These are phyloP conservation scores for Tichodroma muraria DNA, from an alignment of 2,113 vertebrate genomes.

Conservation along the genomic window DNA sequence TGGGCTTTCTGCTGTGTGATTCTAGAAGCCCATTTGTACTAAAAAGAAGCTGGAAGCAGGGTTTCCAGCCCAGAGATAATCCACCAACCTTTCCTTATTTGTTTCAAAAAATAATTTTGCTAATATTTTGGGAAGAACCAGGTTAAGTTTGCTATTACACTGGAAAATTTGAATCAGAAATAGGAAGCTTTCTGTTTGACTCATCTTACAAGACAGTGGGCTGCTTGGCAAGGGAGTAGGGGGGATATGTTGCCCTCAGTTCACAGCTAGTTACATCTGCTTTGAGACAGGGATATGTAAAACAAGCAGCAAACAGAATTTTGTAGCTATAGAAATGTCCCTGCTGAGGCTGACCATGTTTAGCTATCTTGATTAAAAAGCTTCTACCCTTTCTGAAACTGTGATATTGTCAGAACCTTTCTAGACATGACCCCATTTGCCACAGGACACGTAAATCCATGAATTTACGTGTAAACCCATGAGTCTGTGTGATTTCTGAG, in stretches of 20 bases:
- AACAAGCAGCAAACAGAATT: background rate
- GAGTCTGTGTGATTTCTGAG: background rate
- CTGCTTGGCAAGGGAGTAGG: background rate
- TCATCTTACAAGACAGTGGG: background rate
- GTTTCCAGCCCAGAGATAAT: background rate
- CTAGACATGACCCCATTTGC: background rate
- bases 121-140: background rate
- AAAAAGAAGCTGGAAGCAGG: background rate
- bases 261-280: background rate
- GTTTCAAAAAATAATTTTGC: background rate
- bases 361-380: background rate
- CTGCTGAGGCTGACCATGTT: background rate
- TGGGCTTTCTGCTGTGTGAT: background rate
- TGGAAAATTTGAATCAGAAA: background rate
- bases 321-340: background rate
- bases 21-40: background rate
- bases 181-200: background rate
- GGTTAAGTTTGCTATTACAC: background rate
- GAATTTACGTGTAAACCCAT: background rate
- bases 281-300: background rate
- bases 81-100: background rate
- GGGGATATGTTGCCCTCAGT: background rate
- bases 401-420: background rate
- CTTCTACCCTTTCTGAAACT: background rate
- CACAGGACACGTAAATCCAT: rapidly evolving